Percentiles rank a stretch among this genome's conserved stretches.
Conservation (phyloP, 2,888 invertebrate species). For the Dolomedes plantarius region DNA sequence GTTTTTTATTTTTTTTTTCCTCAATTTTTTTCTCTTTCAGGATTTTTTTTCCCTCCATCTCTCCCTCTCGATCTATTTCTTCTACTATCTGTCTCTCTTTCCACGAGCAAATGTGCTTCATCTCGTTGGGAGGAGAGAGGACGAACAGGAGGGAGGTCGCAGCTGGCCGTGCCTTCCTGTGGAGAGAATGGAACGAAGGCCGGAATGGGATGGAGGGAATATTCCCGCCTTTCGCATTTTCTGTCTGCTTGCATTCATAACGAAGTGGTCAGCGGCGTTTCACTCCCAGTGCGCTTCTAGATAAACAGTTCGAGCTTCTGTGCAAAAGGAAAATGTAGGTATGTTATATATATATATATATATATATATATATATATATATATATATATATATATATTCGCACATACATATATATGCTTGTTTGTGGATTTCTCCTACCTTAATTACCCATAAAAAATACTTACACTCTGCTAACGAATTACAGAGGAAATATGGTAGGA, state of each 20-base stretch:
- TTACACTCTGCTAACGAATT: no score
- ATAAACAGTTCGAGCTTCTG: no score
- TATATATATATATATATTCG: no score
- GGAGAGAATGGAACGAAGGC: conserved; percentile 22
- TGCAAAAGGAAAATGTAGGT: no score
- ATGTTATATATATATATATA: no score
- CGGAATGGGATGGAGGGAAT: conserved; percentile 2
- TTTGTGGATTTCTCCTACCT: no score
- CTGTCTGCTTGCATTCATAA: conserved; percentile 63
- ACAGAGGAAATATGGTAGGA: no score
- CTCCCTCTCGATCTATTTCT: background rate
- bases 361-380: no score
- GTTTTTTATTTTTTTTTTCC: no score
- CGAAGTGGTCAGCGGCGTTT: conserved; percentile 55
- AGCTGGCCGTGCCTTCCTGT: conserved; percentile 35
- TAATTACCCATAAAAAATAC: no score
- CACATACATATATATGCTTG: no score
- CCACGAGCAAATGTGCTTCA: conserved; percentile 33
- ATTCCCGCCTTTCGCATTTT: conserved; percentile 38
- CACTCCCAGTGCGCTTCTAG: no score
- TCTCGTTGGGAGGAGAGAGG: conserved; percentile 13
- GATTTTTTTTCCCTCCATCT: conserved; percentile 21
- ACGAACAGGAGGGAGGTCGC: conserved; percentile 40
- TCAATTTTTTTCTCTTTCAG: background rate
- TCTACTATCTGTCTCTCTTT: conserved; percentile 6